These are phyloP conservation scores for Zaprionus davidi DNA, from an alignment of 1,140 invertebrate genomes.

Conservation along the genomic window DNA sequence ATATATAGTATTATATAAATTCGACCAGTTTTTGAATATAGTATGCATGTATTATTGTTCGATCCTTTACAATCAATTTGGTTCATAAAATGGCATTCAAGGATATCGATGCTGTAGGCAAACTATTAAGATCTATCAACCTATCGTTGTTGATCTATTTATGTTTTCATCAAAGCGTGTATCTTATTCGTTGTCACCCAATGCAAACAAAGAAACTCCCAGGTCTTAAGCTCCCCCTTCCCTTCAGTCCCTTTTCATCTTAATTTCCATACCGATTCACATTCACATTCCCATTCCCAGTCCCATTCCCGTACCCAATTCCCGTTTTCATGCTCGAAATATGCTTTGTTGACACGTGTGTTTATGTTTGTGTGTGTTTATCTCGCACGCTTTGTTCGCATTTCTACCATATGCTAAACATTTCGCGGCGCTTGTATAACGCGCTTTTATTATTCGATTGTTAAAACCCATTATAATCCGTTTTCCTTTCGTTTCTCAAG, in stretches of 20 bases:
- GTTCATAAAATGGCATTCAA: not conserved
- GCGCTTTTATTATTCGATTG: constrained; percentile 46
- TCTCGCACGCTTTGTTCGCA: constrained; percentile 49
- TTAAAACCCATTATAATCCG: constrained; percentile 50
- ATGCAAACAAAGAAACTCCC: not conserved
- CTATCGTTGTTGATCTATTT: not conserved
- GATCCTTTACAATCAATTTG: no score
- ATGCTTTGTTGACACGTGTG: constrained; percentile 58
- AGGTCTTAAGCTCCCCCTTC: not conserved
- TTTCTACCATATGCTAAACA: constrained; percentile 55
- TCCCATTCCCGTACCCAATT: constrained; percentile 19
- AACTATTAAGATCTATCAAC: not conserved
- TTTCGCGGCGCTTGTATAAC: constrained; percentile 48
- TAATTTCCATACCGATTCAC: constrained; percentile 11
- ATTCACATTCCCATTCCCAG: constrained; percentile 12
- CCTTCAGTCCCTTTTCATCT: not conserved
- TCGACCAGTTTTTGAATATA: not conserved
- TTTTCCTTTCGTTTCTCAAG: constrained; percentile 60
- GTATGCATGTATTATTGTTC: no score
- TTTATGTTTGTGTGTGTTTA: constrained; percentile 47
- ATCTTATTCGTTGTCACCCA: constrained; percentile 15
- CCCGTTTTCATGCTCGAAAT: constrained; percentile 63
- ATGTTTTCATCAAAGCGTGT: not conserved
- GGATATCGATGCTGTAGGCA: not conserved
- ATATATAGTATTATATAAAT: not conserved